Evolutionary conservation across 2,113 vertebrate genomes (phyloP).

Genomic region (Siniperca chuatsi): DNA sequence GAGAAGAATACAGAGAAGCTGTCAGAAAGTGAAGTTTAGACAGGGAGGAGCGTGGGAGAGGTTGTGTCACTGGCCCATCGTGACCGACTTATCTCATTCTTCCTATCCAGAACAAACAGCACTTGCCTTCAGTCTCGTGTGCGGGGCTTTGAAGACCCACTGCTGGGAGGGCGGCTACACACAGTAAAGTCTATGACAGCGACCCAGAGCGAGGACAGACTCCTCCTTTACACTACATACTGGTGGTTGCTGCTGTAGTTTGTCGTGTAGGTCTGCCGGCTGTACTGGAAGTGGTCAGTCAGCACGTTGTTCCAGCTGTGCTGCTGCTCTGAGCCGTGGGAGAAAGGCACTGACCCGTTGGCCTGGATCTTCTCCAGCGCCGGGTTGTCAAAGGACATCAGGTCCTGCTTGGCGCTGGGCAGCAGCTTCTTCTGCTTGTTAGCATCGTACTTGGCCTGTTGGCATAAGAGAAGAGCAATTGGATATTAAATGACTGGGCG

Average conservation of each 20-base stretch:
- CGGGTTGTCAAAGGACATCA: slow-evolving; percentile 83
- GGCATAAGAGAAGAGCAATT: not conserved
- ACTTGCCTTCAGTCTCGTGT: slow-evolving; percentile 64
- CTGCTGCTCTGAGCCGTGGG: slow-evolving; percentile 86
- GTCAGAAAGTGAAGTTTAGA: slow-evolving; percentile 48
- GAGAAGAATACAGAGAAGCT: slow-evolving; percentile 10
- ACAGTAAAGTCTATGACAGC: slow-evolving; percentile 65
- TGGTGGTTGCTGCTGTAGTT: slow-evolving; percentile 85
- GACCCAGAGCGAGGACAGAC: slow-evolving; percentile 8
- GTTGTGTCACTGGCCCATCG: slow-evolving; percentile 38
- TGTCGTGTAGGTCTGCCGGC: slow-evolving; percentile 86
- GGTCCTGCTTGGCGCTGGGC: slow-evolving; percentile 87
- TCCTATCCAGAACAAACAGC: slow-evolving; percentile 39
- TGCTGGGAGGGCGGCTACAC: slow-evolving; percentile 37
- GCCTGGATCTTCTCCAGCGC: slow-evolving; percentile 85
- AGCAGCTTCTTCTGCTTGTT: slow-evolving; percentile 93
- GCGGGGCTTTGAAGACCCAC: not conserved
- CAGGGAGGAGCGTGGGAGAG: slow-evolving; percentile 41
- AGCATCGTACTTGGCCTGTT: slow-evolving; percentile 91
- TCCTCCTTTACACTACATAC: slow-evolving; percentile 89
- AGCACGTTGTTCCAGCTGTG: slow-evolving; percentile 86
- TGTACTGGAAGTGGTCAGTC: slow-evolving; percentile 93
- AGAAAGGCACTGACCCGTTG: slow-evolving; percentile 87
- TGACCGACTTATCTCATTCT: slow-evolving; percentile 32
- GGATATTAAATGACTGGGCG: not conserved